phyloP scores from a whole-genome alignment of 2,113 vertebrate species.

The Motacilla tschutschensis region DNA sequence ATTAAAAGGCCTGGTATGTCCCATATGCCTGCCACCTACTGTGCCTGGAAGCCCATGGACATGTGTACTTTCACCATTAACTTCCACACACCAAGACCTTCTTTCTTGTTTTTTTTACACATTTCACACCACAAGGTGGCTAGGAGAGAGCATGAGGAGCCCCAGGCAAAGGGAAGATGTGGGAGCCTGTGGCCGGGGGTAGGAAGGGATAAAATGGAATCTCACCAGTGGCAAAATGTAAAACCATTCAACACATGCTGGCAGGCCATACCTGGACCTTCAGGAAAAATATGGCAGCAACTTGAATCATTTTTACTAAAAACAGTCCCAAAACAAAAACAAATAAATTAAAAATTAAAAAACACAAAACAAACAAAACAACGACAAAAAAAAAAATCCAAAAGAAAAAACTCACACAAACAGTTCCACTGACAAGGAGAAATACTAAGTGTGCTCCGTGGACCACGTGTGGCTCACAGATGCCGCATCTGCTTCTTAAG shows the following conservation, averaged over 20 bases:
- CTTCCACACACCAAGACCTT: neutral
- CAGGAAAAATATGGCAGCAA: neutral
- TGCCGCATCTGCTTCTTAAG: neutral
- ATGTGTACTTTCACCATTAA: neutral
- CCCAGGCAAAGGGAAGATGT: accelerated
- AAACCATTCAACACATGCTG: neutral
- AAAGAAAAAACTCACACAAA: neutral
- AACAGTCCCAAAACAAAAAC: neutral
- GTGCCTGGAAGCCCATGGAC: neutral
- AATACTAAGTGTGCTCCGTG: neutral
- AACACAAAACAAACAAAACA: neutral
- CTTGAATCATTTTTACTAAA: neutral
- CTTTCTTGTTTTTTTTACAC: neutral
- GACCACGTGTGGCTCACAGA: neutral
- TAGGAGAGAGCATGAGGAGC: neutral
- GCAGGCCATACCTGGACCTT: neutral
- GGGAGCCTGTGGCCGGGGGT: accelerated
- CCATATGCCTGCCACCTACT: accelerated
- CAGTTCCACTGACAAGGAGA: neutral
- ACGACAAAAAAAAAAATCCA: no score
- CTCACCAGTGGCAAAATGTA: neutral
- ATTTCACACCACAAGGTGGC: neutral
- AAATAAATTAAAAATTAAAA: neutral
- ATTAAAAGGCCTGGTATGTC: neutral
- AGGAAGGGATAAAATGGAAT: neutral